phyloP scores from a whole-genome alignment of 2,113 vertebrate species.

The Lathamus discolor region DNA sequence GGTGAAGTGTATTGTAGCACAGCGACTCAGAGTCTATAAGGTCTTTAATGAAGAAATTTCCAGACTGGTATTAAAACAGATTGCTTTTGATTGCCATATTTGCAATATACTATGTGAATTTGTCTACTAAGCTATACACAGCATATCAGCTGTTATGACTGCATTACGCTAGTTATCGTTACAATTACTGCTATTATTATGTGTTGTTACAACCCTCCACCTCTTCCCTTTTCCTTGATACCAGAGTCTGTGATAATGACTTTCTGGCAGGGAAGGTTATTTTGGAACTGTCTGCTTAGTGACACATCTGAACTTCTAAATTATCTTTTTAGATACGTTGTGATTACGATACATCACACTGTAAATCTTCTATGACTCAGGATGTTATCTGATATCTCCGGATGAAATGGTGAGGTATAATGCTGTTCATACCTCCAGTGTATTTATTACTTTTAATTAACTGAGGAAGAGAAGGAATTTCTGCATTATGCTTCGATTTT shows the following conservation, averaged over 20 bases:
- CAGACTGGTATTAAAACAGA: background rate
- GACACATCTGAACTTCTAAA: constrained; percentile 36
- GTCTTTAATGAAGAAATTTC: constrained; percentile 2
- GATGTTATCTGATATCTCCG: background rate
- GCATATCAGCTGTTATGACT: constrained; percentile 12
- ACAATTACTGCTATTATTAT: constrained; percentile 43
- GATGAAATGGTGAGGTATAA: constrained; percentile 9
- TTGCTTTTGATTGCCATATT: constrained; percentile 16
- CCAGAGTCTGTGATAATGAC: background rate
- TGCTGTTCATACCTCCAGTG: background rate
- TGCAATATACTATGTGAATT: background rate
- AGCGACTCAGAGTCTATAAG: background rate
- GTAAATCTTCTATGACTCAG: constrained; percentile 15
- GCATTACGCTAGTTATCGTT: background rate
- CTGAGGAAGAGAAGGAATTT: background rate
- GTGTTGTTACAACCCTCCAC: constrained; percentile 19
- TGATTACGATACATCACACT: constrained; percentile 24
- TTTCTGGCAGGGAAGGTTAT: constrained; percentile 57
- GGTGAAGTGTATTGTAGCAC: background rate
- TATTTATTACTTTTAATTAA: constrained; percentile 40
- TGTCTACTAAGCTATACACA: background rate
- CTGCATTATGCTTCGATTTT: constrained; percentile 27
- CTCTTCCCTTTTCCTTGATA: constrained; percentile 8
- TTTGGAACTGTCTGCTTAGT: constrained; percentile 55
- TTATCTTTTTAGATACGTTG: constrained; percentile 50